A percentile compares a stretch with the other conserved stretches of the same genome.
These are phyloP conservation scores for Galagoides demidoff DNA, from an alignment of 2,797 vertebrate genomes.

Conservation along the genomic window DNA sequence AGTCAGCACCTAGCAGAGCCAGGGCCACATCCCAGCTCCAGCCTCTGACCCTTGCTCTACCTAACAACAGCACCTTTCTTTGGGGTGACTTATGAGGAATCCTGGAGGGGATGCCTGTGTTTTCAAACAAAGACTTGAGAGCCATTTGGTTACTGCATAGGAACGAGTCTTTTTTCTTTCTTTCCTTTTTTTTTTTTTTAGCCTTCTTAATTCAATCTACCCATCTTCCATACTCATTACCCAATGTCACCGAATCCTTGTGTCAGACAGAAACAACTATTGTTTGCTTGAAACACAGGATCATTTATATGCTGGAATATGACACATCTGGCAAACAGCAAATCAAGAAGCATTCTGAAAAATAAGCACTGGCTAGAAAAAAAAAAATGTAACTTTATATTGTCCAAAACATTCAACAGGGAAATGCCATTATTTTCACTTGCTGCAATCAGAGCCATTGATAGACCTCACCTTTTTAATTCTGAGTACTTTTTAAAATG, in stretches of 20 bases:
- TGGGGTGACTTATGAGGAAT: slow-evolving; percentile 75
- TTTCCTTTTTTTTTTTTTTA: background rate
- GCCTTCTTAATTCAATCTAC: slow-evolving; percentile 69
- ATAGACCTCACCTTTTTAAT: background rate
- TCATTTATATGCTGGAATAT: slow-evolving; percentile 80
- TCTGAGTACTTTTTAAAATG: background rate
- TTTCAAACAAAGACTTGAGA: background rate
- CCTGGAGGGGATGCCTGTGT: slow-evolving; percentile 1
- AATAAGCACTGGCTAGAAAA: slow-evolving; percentile 63
- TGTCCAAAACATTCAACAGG: slow-evolving; percentile 67
- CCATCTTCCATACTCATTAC: slow-evolving; percentile 77
- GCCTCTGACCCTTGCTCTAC: slow-evolving; percentile 46
- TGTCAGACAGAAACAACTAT: slow-evolving; percentile 81
- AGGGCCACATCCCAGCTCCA: slow-evolving; percentile 3
- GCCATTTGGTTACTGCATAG: slow-evolving; percentile 71
- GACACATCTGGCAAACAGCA: slow-evolving; percentile 78
- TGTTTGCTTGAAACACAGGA: slow-evolving; percentile 80
- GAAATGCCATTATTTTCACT: slow-evolving; percentile 53
- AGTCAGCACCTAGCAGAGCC: slow-evolving; percentile 27
- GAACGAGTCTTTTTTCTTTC: slow-evolving; percentile 67
- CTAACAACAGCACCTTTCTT: slow-evolving; percentile 68
- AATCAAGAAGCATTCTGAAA: slow-evolving; percentile 71
- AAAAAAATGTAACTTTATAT: slow-evolving; percentile 70
- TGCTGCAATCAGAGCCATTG: slow-evolving; percentile 14
- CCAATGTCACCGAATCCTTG: slow-evolving; percentile 81